A percentile compares a stretch with the other conserved stretches of the same genome.
phyloP scores from a whole-genome alignment of 2,797 vertebrate genomes.

The Cichlasoma orientale region DNA sequence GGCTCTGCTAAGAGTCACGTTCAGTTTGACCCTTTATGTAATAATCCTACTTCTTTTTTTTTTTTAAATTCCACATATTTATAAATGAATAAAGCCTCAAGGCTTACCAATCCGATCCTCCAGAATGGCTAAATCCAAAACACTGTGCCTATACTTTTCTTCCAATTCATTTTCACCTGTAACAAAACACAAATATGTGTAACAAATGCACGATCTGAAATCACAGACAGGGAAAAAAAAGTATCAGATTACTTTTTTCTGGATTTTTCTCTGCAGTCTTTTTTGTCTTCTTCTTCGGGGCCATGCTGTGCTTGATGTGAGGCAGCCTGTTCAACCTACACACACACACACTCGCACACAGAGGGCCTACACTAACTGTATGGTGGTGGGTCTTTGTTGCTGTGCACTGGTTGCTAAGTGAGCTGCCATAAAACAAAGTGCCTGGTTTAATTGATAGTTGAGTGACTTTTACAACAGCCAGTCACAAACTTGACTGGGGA shows the following conservation, averaged over 20 bases:
- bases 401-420: constrained; percentile 33
- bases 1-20: neutral
- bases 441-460: constrained; percentile 43
- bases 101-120: constrained; percentile 81
- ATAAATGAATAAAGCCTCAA: neutral
- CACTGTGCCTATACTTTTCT: constrained; percentile 61
- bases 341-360: neutral
- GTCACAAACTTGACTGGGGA: constrained; percentile 19
- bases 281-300: constrained; percentile 75
- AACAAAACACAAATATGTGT: constrained; percentile 9
- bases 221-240: neutral
- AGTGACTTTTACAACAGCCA: constrained; percentile 49
- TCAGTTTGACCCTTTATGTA: neutral
- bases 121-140: constrained; percentile 75
- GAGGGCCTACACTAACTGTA: neutral
- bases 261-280: constrained; percentile 65
- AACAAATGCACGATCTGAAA: neutral
- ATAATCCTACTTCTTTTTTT: neutral
- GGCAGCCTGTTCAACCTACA: constrained; percentile 4
- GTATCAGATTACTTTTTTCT: constrained; percentile 52
- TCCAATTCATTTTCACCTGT: constrained; percentile 65
- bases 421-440: constrained; percentile 46
- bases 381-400: constrained; percentile 48
- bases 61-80: neutral
- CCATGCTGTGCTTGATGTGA: constrained; percentile 60